Evolutionary conservation across 2,113 vertebrate genomes (phyloP).

Genomic region (Myocastor coypus): DNA sequence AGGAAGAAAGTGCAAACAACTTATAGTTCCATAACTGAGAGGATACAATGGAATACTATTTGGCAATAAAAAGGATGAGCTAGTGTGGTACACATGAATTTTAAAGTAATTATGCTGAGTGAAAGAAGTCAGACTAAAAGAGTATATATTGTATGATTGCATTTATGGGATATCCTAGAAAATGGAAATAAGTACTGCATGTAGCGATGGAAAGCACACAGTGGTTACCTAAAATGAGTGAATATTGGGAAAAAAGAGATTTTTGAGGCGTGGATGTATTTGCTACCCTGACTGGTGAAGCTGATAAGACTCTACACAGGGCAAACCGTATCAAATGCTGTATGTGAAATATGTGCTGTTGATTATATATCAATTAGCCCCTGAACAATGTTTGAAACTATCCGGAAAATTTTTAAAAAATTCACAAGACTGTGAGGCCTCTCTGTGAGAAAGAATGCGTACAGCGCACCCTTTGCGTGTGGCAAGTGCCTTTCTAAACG

Average conservation of each 20-base stretch:
- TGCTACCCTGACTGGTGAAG: not conserved
- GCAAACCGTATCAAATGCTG: not conserved
- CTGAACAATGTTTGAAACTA: not conserved
- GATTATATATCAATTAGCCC: not conserved
- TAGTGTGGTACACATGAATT: not conserved
- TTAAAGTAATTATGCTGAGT: not conserved
- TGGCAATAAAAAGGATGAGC: not conserved
- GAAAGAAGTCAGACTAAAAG: not conserved
- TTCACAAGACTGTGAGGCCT: not conserved
- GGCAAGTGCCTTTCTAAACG: not conserved
- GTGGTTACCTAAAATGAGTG: not conserved
- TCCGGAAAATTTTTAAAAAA: not conserved
- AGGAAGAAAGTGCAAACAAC: not conserved
- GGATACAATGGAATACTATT: not conserved
- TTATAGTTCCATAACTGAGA: not conserved
- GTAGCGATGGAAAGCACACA: not conserved
- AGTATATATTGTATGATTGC: not conserved
- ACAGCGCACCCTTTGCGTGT: not conserved
- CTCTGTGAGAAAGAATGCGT: not conserved
- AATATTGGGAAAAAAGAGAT: not conserved
- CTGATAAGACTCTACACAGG: not conserved
- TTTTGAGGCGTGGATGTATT: not conserved
- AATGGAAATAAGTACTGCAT: not conserved
- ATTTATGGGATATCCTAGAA: not conserved
- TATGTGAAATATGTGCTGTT: not conserved